A percentile compares a stretch with the other conserved stretches of the same genome.
Conservation (phyloP, 2,797 vertebrate species). For the Siniperca undulata region DNA sequence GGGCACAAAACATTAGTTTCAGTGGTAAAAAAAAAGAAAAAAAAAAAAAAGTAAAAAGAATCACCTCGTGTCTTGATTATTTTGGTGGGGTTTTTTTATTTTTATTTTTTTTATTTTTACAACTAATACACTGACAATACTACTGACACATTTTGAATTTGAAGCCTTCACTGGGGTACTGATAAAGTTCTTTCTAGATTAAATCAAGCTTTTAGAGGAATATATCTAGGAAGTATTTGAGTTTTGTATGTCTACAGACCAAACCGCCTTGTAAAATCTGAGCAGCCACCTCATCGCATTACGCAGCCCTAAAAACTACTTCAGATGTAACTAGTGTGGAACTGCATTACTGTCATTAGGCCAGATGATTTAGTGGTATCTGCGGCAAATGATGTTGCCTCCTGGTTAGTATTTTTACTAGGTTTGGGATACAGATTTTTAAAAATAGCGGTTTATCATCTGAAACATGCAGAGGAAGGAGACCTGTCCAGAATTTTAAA, state of each 20-base stretch:
- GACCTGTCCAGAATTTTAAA: no score
- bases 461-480: no score
- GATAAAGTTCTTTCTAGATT: background rate
- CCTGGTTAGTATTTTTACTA: background rate
- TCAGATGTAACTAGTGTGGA: background rate
- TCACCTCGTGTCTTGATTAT: background rate
- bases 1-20: background rate
- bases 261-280: background rate
- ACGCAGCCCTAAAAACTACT: background rate
- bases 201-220: background rate
- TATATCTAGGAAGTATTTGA: no score
- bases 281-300: background rate
- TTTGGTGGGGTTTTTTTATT: no score
- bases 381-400: background rate
- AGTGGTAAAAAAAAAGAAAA: background rate
- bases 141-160: background rate
- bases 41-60: background rate
- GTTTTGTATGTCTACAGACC: background rate
- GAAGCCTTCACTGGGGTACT: background rate
- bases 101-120: no score
- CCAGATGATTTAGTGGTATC: background rate
- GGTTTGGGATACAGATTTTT: background rate
- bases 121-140: background rate
- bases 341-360: no score
- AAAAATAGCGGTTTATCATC: background rate